Evolutionary conservation across 2,888 invertebrate genomes (phyloP), one percentile per base, ranked within the genome.

Genomic region (Caenorhabditis macrosperma): DNA sequence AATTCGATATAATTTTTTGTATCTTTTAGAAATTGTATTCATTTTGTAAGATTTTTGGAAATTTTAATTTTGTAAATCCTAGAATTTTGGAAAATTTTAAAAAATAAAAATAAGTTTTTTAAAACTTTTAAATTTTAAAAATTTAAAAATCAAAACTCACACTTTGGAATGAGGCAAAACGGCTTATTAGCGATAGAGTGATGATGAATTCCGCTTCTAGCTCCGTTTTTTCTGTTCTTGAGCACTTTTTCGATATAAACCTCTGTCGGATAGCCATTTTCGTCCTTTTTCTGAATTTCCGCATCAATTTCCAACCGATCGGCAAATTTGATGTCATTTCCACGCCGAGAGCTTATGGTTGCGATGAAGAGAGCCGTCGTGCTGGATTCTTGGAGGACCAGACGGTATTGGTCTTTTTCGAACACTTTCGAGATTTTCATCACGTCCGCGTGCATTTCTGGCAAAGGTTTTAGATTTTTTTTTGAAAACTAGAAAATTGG

Each of bases 361-460:
- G 57, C 74, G 1, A 74, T 6, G 30, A 74, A 48, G 12, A 59
- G 33, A 0, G 74, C 59, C 1, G 57, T 35, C 3, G 4, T 2
- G 0, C 9, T 22, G 12, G 57, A 41, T 41, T 74, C 64, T 59
- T 64, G 74, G 2, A 74, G 59, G 10, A 74, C 24, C 30, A 74
- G 28, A 30, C 74, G 50, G 20, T 26, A n/a, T 15, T 64, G 54
- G 6, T 74, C 38, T 10, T 59, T 28, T 33, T 74, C 74, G 50
- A 50, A 17, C 3, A 59, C 26, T 41, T 38, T 46, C 12, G 64
- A 46, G 1, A 50, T 35, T 24, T 64, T 28, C 38, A 74, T 17
- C 4, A 74, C 74, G 46, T 64, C 74, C 7, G 74, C 59, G 30
- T 64, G 48, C 17, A 74, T 28, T 59, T 74, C 74, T 72, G 33